These are phyloP conservation scores for Ectemnius cavifrons DNA, from an alignment of 2,888 invertebrate species.

Conservation along the genomic window DNA sequence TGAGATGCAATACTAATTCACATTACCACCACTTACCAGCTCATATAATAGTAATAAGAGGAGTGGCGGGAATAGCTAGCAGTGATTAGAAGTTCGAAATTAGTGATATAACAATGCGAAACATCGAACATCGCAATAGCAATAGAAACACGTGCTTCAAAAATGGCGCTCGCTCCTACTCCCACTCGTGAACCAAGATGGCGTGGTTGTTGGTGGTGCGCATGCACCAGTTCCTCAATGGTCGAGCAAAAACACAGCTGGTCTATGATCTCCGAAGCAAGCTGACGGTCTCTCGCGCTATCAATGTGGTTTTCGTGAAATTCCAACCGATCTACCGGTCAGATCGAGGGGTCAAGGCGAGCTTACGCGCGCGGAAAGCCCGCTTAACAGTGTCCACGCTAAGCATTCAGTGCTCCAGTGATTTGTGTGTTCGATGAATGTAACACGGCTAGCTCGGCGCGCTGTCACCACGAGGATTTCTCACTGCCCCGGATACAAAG, in stretches of 20 bases:
- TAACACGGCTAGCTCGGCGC: slow-evolving; percentile 40
- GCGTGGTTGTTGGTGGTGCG: slow-evolving; percentile 42
- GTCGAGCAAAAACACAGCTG: slow-evolving; percentile 70
- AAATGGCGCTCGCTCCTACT: slow-evolving; percentile 35
- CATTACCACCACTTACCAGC: too few relatives aligned
- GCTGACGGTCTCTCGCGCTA: slow-evolving; percentile 63
- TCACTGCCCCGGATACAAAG: slow-evolving; percentile 65
- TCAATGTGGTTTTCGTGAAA: slow-evolving; percentile 64
- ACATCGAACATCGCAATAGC: too few relatives aligned
- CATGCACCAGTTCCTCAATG: slow-evolving; percentile 61
- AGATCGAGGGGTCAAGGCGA: slow-evolving; percentile 42
- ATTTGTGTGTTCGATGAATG: slow-evolving; percentile 45
- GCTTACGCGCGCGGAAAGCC: slow-evolving; percentile 32
- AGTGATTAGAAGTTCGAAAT: too few relatives aligned
- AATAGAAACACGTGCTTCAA: too few relatives aligned
- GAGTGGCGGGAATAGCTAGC: too few relatives aligned
- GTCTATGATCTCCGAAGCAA: slow-evolving; percentile 69
- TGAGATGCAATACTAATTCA: too few relatives aligned
- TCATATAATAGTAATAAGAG: too few relatives aligned
- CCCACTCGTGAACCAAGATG: slow-evolving; percentile 37
- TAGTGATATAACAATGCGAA: too few relatives aligned
- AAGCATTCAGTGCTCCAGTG: slow-evolving; percentile 31
- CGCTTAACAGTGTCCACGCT: slow-evolving; percentile 18
- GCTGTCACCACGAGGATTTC: slow-evolving; percentile 67
- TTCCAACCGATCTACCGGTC: slow-evolving; percentile 58